These are phyloP conservation scores for Elysia chlorotica DNA, from an alignment of 1,140 invertebrate genomes.

Conservation along the genomic window DNA sequence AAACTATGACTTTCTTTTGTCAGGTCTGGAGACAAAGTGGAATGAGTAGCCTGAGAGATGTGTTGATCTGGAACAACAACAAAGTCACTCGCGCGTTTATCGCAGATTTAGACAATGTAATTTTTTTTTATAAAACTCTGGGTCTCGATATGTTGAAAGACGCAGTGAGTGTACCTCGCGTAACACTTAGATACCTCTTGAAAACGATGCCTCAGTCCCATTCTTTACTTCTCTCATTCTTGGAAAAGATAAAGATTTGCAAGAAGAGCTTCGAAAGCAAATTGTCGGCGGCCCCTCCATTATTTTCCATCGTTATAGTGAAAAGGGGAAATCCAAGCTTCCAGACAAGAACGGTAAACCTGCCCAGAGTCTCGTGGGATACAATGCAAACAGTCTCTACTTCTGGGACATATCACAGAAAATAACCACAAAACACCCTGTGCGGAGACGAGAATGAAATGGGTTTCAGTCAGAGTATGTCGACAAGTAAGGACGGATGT, in stretches of 20 bases:
- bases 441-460: constrained; percentile 6
- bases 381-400: constrained; percentile 32
- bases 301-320: constrained; percentile 33
- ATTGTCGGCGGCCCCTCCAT: constrained; percentile 28
- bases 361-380: constrained; percentile 22
- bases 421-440: constrained; percentile 24
- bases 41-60: constrained; percentile 29
- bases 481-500: constrained; percentile 3
- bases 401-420: constrained; percentile 20
- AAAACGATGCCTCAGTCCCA: constrained; percentile 10
- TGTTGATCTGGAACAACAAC: constrained; percentile 35
- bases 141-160: constrained; percentile 34
- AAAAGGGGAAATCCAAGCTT: constrained; percentile 23
- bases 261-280: constrained; percentile 18
- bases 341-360: not conserved
- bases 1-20: constrained; percentile 25
- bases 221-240: constrained; percentile 24
- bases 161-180: constrained; percentile 25
- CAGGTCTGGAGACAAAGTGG: constrained; percentile 25
- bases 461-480: constrained; percentile 8
- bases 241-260: constrained; percentile 24
- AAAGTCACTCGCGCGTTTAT: constrained; percentile 28
- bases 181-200: constrained; percentile 28
- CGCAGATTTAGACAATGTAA: constrained; percentile 21
- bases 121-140: constrained; percentile 17